Evolutionary conservation across 2,797 vertebrate species (phyloP).

Genomic region (Eulemur albifrons): DNA sequence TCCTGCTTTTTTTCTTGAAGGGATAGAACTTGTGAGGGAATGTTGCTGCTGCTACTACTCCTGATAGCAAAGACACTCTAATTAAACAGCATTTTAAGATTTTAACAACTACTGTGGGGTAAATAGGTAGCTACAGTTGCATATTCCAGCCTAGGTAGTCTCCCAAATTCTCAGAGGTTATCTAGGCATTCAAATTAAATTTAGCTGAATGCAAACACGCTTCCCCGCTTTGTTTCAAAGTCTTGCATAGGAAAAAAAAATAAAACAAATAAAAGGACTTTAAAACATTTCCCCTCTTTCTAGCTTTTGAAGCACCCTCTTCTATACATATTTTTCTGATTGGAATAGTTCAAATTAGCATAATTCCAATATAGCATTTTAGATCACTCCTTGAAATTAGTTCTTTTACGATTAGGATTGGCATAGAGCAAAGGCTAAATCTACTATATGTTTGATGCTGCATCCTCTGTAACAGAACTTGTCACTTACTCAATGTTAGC

Average conservation of each 20-base stretch:
- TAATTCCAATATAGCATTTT: not conserved
- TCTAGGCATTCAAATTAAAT: not conserved
- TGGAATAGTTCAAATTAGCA: not conserved
- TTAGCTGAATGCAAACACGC: not conserved
- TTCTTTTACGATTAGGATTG: not conserved
- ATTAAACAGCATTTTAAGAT: not conserved
- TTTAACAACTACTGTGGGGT: not conserved
- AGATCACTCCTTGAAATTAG: not conserved
- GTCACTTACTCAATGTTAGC: not conserved
- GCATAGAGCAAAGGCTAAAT: not conserved
- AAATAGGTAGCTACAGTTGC: not conserved
- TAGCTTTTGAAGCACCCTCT: not conserved
- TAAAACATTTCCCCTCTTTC: not conserved
- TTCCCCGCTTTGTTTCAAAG: not conserved
- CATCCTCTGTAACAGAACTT: not conserved
- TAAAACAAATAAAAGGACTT: not conserved
- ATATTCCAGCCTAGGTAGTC: not conserved
- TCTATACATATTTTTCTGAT: not conserved
- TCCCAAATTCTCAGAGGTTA: not conserved
- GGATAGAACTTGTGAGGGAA: not conserved
- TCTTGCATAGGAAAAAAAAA: not conserved
- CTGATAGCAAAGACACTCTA: not conserved
- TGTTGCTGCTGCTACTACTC: not conserved
- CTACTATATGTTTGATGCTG: not conserved
- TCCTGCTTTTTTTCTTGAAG: not conserved